Base-by-base conservation (phyloP, 2,113 vertebrate species). In the Zeus faber region DNA sequence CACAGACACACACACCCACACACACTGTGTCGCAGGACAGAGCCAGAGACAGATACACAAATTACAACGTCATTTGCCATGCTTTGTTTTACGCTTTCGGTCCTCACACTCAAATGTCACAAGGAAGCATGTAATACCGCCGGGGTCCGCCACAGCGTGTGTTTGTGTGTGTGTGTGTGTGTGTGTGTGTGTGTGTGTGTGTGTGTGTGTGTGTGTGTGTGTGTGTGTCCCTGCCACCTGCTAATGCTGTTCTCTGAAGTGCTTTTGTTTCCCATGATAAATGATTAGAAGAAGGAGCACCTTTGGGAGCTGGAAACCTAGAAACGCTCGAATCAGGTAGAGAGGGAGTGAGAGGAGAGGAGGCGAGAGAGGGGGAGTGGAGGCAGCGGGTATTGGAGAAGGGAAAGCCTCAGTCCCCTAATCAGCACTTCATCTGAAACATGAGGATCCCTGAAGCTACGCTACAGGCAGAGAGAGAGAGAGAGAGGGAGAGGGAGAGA, bases 231-330 rank as follows among this genome's bases (percentile, higher is more conserved):
- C 49, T 31, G 45, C 51, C 21, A 40, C 61, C 39, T 63, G 52
- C 54, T 62, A 57, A 58, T 39, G 62, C 49, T 51, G 11, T 55
- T 40, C 39, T 50, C 43, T 70, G 64, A 68, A 74, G 76, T 71
- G 69, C 72, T 77, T 80, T 80, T 79, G 79, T 81, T 86, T 75
- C 41, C 66, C 62, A 69, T 73, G 69, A 78, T 78, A 84, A 80
- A 76, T 78, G 72, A 75, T 84, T 82, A 74, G 62, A 69, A 70
- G 74, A 49, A 58, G 41, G 62, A 67, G 66, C 63, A 71, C 71
- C 74, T 75, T 58, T 54, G 74, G 51, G 69, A 62, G 65, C 23
- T 50, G 51, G 67, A 59, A 63, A 27, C 22, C 41, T 56, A 17
- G 47, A 58, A 43, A 56, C 52, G 58, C 50, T 31, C 18, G 26